A percentile compares a stretch with the other conserved stretches of the same genome.
Conservation (phyloP, 2,113 vertebrate genomes). For the human region DNA sequence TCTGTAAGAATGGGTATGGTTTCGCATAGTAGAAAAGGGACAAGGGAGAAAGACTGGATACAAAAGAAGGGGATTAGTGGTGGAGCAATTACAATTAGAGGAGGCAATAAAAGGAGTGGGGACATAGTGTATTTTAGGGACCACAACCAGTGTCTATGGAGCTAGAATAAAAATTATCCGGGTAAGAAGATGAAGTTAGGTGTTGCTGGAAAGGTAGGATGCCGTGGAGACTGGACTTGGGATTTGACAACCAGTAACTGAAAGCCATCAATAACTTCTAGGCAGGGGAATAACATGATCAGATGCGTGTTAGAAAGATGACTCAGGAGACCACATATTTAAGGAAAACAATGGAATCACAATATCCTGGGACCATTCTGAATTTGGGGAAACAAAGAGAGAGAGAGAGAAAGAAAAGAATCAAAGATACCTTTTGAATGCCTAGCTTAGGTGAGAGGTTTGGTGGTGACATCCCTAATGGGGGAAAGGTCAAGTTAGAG, state of each 20-base stretch:
- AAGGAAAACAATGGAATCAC: not conserved
- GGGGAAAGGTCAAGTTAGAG: not conserved
- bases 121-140: not conserved
- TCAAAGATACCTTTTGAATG: not conserved
- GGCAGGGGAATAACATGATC: not conserved
- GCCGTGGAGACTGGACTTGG: not conserved
- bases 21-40: not conserved
- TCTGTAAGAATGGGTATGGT: not conserved
- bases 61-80: not conserved
- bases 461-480: not conserved
- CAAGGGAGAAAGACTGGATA: not conserved
- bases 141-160: accelerated
- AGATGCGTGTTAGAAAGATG: not conserved
- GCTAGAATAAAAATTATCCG: too few relatives aligned
- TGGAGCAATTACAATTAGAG: not conserved
- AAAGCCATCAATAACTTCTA: not conserved
- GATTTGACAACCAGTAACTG: not conserved
- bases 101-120: not conserved
- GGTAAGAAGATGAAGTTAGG: not conserved
- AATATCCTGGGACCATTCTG: not conserved
- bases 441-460: not conserved
- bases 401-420: not conserved
- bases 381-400: not conserved
- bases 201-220: not conserved
- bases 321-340: not conserved